Evolutionary conservation across 2,797 vertebrate species (phyloP), one percentile per base, ranked within the genome.

Genomic region (Danio jaintianensis): DNA sequence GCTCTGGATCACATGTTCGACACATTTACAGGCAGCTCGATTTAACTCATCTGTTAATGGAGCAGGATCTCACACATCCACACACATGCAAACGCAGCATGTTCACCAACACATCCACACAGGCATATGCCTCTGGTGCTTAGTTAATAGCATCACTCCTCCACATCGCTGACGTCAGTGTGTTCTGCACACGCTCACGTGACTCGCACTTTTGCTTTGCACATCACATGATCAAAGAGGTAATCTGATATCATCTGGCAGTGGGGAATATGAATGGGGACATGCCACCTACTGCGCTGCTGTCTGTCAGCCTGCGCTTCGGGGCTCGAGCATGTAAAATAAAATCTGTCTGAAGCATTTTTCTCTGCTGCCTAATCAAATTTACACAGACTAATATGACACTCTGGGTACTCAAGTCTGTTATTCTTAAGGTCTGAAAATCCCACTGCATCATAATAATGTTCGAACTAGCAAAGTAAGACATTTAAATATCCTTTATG

Each of bases 161-260:
- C n/a, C n/a, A 38, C 55, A 38, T 61, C 45, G 62, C 38, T 71
- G 67, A 71, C 47, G 58, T 62, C 67, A 71, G 67, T 0, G 10
- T 43, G 18, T 62, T 53, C 38, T 52, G 36, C 56, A 79, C 47
- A 29, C 55, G 50, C 48, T 80, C 78, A 80, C 40, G 69, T 73
- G 78, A 80, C 50, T 53, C 15, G 50, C 45, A 59, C 56, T 79
- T 63, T 78, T 77, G 62, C 15, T 56, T 69, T 48, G 64, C 53
- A 62, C 56, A 56, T 66, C 78, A 73, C 69, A 80, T 80, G 78
- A 80, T 73, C 40, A 43, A 52, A 79, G 68, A 36, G 45, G 78
- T 72, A 79, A 79, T 79, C 78, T 79, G 68, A 79, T 64, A 79
- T 79, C 58, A 79, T 79, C 78, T 64, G 78, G 68, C 68, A 72